Evolutionary conservation across 92 coral and sea anemone species (phyloP), one percentile per base, ranked within the genome.

Genomic region (Palythoa grandis): DNA sequence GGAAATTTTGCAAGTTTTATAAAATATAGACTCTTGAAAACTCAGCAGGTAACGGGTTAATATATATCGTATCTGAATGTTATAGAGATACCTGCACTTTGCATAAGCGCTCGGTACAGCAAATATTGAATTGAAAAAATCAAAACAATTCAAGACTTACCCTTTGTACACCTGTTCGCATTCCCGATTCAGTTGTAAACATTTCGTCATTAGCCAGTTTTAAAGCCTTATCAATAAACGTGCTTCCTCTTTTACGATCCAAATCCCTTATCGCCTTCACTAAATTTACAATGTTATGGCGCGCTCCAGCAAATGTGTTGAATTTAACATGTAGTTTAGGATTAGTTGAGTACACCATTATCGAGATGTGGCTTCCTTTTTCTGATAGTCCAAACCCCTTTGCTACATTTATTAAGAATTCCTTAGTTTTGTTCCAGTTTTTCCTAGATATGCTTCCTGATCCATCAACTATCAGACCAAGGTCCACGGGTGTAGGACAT

Each of bases 151-250:
- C 63, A 13, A 57, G 63, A 57, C 63, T 58, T 73, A 84, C 87
- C 82, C 72, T 71, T 73, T 73, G 39, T 37, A 53, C 54, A 47
- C 48, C 53, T 73, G 22, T 52, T 29, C 87, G 53, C 87, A 84
- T 84, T 11, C 87, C 87, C 19, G 29, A 16, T 2, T 54, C 67
- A 14, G 53, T 82, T 7, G 50, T 19, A 54, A 73, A 84, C 82
- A 84, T 57, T 54, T 61, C 82, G 1, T 52, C 24, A 6, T 72
- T 8, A 19, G 82, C 87, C 17, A 72, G 82, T 1, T 61, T 61
- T 52, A 86, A 40, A 29, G 88, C 88, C 47, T 7, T 86, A 52
- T 86, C 88, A 16, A 86, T 86, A 29, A 9, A 86, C 4, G 88
- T 86, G 1, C 63, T 11, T 19, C 83, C 83, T 22, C 52, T n/a